phyloP scores from a whole-genome alignment of 2,888 invertebrate species.

The Xanthia togata region DNA sequence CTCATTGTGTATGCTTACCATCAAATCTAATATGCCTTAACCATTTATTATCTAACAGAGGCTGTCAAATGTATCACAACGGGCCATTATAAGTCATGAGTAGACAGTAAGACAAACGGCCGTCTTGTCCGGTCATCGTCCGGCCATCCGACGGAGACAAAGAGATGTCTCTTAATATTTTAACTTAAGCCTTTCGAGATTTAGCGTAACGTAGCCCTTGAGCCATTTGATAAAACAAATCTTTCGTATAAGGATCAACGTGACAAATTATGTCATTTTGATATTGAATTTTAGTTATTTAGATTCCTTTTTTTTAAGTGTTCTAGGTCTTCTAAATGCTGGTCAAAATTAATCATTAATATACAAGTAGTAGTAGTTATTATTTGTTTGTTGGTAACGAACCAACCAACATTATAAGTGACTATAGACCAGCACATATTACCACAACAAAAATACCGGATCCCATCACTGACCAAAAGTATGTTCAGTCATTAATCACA shows the following conservation, averaged over 20 bases:
- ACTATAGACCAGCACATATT: conserved; percentile 2
- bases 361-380: neutral
- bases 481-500: conserved; percentile 36
- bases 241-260: conserved; percentile 30
- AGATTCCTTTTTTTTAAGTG: neutral
- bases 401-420: neutral
- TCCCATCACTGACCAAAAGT: conserved; percentile 27
- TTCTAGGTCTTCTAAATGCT: too few relatives aligned
- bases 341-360: neutral
- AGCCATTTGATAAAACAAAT: conserved; percentile 12
- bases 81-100: conserved; percentile 57
- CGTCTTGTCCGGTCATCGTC: conserved; percentile 47
- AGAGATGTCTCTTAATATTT: conserved; percentile 65
- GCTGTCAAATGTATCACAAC: conserved; percentile 63
- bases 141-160: conserved; percentile 62
- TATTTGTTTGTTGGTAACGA: too few relatives aligned
- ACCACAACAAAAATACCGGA: conserved; percentile 18
- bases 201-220: conserved; percentile 33
- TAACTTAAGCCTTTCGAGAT: conserved; percentile 64
- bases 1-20: too few relatives aligned
- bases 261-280: conserved; percentile 44
- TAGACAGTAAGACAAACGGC: conserved; percentile 66
- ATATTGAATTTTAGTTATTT: neutral
- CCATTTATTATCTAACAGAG: conserved; percentile 30
- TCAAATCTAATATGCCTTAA: conserved; percentile 6